Percentiles rank a stretch among this genome's conserved stretches.
Conservation (phyloP, 2,888 invertebrate genomes). For the Orthosia cruda region DNA sequence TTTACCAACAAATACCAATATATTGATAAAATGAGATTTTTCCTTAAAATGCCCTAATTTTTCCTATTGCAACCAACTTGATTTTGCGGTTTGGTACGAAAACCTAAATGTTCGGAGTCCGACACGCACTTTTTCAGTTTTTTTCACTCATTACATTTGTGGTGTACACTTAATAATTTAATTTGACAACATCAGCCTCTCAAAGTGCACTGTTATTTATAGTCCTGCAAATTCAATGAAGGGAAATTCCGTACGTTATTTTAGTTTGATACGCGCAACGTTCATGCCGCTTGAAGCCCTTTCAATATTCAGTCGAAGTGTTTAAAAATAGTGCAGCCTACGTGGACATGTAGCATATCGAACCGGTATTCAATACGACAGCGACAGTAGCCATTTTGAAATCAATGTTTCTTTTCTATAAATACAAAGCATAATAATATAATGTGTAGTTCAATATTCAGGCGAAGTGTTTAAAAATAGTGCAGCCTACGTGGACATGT, state of each 20-base stretch:
- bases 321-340: constrained; percentile 53
- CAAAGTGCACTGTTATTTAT: neutral
- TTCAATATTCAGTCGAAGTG: constrained; percentile 47
- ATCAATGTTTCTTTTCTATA: constrained; percentile 10
- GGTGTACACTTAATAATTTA: neutral
- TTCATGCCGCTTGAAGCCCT: neutral
- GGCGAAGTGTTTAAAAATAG: constrained; percentile 54
- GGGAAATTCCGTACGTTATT: neutral
- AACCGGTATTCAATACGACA: constrained; percentile 3
- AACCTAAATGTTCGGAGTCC: too few relatives aligned
- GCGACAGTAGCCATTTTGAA: neutral
- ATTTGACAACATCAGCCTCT: neutral
- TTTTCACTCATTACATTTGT: neutral
- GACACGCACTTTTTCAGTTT: too few relatives aligned
- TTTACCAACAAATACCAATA: too few relatives aligned
- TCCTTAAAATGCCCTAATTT: too few relatives aligned
- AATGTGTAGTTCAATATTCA: constrained; percentile 34
- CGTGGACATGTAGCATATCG: constrained; percentile 3
- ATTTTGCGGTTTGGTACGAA: too few relatives aligned
- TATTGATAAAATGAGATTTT: too few relatives aligned
- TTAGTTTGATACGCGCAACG: neutral
- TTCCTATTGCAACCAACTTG: too few relatives aligned
- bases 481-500: neutral
- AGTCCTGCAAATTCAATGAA: neutral
- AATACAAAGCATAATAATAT: neutral